Evolutionary conservation across 2,888 invertebrate genomes (phyloP).

Genomic region (Nemapogon koenigi): DNA sequence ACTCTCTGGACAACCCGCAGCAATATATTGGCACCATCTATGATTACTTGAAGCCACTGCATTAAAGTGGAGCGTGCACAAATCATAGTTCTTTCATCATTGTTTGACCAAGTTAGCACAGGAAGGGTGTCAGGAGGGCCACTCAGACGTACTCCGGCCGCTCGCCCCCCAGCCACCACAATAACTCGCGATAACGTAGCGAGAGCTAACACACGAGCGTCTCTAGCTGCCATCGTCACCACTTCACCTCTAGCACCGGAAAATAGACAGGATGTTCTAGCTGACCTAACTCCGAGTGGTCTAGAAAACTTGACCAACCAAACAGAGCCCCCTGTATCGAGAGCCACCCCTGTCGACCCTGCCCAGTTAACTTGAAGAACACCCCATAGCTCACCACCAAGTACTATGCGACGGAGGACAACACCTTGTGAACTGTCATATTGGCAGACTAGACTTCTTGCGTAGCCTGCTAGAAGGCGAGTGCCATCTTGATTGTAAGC

Average conservation of each 20-base stretch:
- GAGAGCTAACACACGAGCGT: constrained; percentile 79
- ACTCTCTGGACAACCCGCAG: constrained; percentile 71
- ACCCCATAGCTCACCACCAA: constrained; percentile 57
- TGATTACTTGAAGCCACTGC: constrained; percentile 81
- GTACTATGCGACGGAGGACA: constrained; percentile 46
- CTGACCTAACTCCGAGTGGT: constrained; percentile 85
- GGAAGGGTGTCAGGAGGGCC: constrained; percentile 83
- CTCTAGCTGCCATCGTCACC: constrained; percentile 48
- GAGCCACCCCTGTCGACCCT: constrained; percentile 52
- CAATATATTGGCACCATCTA: constrained; percentile 49
- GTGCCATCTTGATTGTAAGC: constrained; percentile 88
- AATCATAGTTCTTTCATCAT: constrained; percentile 82
- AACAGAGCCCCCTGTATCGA: constrained; percentile 95
- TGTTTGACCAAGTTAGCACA: constrained; percentile 83
- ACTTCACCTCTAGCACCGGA: constrained; percentile 95
- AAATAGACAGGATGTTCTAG: constrained; percentile 92
- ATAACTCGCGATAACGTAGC: constrained; percentile 90
- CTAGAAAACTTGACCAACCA: constrained; percentile 91
- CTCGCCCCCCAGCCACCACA: constrained; percentile 49
- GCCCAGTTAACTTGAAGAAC: constrained; percentile 53
- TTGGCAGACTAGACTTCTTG: constrained; percentile 88
- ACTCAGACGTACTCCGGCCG: constrained; percentile 66
- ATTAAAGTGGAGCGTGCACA: constrained; percentile 85
- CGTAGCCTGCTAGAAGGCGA: constrained; percentile 76
- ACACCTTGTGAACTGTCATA: constrained; percentile 79